A percentile compares a stretch with the other conserved stretches of the same genome.
Evolutionary conservation across 1,140 invertebrate genomes (phyloP).

Genomic region (Dendrolimus punctatus): DNA sequence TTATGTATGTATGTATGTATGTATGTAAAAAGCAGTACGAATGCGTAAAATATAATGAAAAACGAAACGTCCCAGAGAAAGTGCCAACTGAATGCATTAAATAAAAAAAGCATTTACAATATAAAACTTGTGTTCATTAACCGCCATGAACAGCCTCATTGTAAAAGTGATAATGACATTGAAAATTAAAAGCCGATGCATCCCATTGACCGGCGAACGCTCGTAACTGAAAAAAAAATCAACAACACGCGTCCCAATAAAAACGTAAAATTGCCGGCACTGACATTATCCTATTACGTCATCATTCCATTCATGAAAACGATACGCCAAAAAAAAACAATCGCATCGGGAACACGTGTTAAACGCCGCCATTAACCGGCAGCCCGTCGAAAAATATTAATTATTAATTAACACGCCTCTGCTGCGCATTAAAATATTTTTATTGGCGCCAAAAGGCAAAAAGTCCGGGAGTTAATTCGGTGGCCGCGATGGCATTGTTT

Average conservation of each 20-base stretch:
- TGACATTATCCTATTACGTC: slow-evolving; percentile 71
- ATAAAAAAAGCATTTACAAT: slow-evolving; percentile 2
- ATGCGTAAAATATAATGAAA: too few relatives aligned
- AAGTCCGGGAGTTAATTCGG: slow-evolving; percentile 64
- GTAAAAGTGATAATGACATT: slow-evolving; percentile 71
- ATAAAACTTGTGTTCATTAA: neutral
- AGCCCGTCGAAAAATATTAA: slow-evolving; percentile 64
- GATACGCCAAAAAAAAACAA: slow-evolving; percentile 59
- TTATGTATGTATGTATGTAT: too few relatives aligned
- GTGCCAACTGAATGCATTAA: neutral
- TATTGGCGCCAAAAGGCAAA: slow-evolving; percentile 64
- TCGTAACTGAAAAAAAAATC: slow-evolving; percentile 56
- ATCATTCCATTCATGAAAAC: slow-evolving; percentile 69
- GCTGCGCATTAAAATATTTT: slow-evolving; percentile 68
- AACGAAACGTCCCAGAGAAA: too few relatives aligned
- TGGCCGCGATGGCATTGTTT: slow-evolving; percentile 67
- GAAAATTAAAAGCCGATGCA: slow-evolving; percentile 67
- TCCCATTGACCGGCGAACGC: slow-evolving; percentile 60
- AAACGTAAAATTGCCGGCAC: slow-evolving; percentile 67
- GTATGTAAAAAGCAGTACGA: too few relatives aligned
- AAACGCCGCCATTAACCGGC: slow-evolving; percentile 56
- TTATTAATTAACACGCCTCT: slow-evolving; percentile 65
- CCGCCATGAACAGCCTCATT: slow-evolving; percentile 35
- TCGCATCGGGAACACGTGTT: slow-evolving; percentile 61
- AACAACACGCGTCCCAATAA: slow-evolving; percentile 64